These are phyloP conservation scores for Noctilio leporinus DNA, from an alignment of 2,113 vertebrate species.

Conservation along the genomic window DNA sequence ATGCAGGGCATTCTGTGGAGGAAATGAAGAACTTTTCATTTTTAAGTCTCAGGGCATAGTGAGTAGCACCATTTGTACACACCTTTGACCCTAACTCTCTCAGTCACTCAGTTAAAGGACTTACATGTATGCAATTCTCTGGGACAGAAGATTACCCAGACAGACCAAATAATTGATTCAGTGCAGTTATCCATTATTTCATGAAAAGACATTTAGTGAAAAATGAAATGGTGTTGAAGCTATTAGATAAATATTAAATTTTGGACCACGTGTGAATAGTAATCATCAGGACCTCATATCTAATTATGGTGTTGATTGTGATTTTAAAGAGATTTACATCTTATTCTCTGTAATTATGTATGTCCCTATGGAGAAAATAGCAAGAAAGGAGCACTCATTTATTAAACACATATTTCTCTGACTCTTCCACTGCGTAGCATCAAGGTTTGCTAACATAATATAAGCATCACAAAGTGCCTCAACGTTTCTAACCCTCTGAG, in stretches of 20 bases:
- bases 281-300: background rate
- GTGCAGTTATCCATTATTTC: background rate
- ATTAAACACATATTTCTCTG: constrained; percentile 87
- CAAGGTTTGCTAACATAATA: constrained; percentile 93
- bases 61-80: background rate
- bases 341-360: too few species aligned
- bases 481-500: constrained; percentile 82
- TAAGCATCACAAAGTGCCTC: constrained; percentile 94
- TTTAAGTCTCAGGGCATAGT: background rate
- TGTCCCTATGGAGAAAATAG: background rate
- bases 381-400: background rate
- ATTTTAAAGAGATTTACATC: too few species aligned
- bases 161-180: background rate
- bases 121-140: background rate
- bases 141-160: background rate
- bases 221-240: background rate
- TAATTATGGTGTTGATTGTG: background rate
- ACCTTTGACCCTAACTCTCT: background rate
- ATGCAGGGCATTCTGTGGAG: background rate
- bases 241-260: background rate
- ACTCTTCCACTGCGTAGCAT: constrained; percentile 86
- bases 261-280: background rate
- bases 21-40: background rate
- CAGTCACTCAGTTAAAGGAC: background rate
- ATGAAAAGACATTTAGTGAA: background rate